Evolutionary conservation across 2,113 vertebrate genomes (phyloP), one percentile per base, ranked within the genome.

Genomic region (Clarias gariepinus): DNA sequence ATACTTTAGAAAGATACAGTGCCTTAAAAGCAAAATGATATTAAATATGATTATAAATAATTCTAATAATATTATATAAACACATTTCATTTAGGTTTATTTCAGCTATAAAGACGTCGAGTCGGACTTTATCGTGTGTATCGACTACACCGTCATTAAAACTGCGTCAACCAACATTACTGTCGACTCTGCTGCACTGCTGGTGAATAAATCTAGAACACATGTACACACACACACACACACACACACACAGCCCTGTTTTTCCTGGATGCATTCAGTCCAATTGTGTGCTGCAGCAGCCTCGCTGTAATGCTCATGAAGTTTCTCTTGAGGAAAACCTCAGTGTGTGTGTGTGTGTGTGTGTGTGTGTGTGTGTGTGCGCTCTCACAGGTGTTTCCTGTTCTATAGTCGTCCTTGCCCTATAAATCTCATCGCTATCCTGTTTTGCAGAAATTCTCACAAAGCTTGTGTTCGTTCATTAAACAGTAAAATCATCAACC

Each of bases 351-450:
- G 52, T 76, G 73, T 69, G 47, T 61, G 64, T 85, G 64, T 74
- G 74, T 61, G 52, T 57, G 23, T 74, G 33, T 74, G 87, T 83
- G 71, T 58, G 41, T 53, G n/a, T 71, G 41, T 73, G 88, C 19
- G 68, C 21, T 84, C 83, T 30, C 41, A 71, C 88, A 87, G 87
- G 83, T 88, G 88, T 92, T 79, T 87, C 81, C 84, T 85, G 87
- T 41, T 84, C n/a, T 88, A 87, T 66, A 68, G 52, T 64, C 69
- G 21, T 78, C 81, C 87, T 85, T 79, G 60, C 78, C 89, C 88
- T 81, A 57, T 53, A 88, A 86, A 86, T 84, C 82, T 87, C 83
- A 74, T 81, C 28, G 41, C 76, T 85, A 77, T 87, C 78, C 81
- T 87, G 82, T 84, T 84, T 76, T 69, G 61, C 41, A 10, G 53